Evolutionary conservation across 2,113 vertebrate species (phyloP), one percentile per base, ranked within the genome.

Genomic region (Poeciliopsis turrubarensis): DNA sequence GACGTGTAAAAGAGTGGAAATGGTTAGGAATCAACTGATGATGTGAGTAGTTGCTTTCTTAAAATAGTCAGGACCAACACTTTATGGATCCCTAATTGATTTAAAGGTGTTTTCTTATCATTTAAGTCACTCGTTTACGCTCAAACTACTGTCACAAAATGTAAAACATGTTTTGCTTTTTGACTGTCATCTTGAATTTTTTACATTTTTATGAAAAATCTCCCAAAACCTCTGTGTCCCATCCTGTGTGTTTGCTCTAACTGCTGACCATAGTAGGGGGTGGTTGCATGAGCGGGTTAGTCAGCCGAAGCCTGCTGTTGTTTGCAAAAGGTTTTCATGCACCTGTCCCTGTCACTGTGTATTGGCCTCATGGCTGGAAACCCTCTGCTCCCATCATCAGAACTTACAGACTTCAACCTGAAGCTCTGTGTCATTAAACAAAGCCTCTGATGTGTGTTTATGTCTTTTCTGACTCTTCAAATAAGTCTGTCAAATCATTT

Each of bases 401-500:
- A 31, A 57, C 68, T 76, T 74, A 29, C 1, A 47, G 41, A 26
- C 60, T 62, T 69, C 39, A 70, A 69, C 39, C 31, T 29, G 65
- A 72, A 70, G 27, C 62, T 79, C 29, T 4, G 34, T 77, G 85
- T 68, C 78, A 63, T 57, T 57, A 17, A 78, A 70, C 44, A 12
- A 54, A 60, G 39, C 14, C 65, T 75, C 79, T 82, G 60, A 72
- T 8, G 12, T 68, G 51, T 27, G 34, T 41, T 66, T 51, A 67
- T 70, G 78, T 80, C 63, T 47, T 54, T 77, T 76, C 66, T 44
- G 68, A 12, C 15, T 68, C 65, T 79, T 87, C 68, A 77, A 78
- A 72, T 51, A 74, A 76, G 83, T 60, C 72, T 66, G 67, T 71
- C 64, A 70, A 68, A 77, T 80, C 34, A 75, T 32, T 69, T 83